Evolutionary conservation across 2,797 vertebrate genomes (phyloP).

Genomic region (Gymnothorax javanicus): DNA sequence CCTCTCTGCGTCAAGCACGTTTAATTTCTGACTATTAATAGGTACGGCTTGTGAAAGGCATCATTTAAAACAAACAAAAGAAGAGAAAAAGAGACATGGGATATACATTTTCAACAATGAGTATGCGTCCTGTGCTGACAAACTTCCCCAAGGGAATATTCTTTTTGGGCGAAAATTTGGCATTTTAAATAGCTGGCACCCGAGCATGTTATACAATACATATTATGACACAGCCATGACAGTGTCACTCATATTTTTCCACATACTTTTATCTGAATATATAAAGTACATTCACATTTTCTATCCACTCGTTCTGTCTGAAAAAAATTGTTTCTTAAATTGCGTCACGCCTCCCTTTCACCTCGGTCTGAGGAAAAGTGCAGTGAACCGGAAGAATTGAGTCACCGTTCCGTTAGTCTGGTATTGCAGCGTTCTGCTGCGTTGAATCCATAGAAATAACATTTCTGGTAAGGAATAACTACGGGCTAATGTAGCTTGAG

Average conservation of each 20-base stretch:
- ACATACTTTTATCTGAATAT: background rate
- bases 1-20: conserved; percentile 42
- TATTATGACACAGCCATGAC: background rate
- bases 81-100: conserved; percentile 45
- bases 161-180: background rate
- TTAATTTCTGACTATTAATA: conserved; percentile 55
- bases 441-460: conserved; percentile 40
- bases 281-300: background rate
- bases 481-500: conserved; percentile 37
- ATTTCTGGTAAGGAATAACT: conserved; percentile 26
- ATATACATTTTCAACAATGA: conserved; percentile 58
- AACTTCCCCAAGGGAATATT: background rate
- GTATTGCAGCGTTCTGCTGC: conserved; percentile 34
- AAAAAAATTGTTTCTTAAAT: background rate
- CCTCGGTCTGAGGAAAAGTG: background rate
- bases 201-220: background rate
- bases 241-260: background rate
- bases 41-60: conserved; percentile 57
- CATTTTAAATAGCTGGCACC: background rate
- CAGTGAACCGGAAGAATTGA: conserved; percentile 3
- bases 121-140: background rate
- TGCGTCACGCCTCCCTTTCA: background rate
- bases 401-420: background rate
- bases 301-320: background rate
- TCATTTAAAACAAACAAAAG: conserved; percentile 61